A percentile compares a stretch with the other conserved stretches of the same genome.
Evolutionary conservation across 2,113 vertebrate genomes (phyloP).

Genomic region (Bambusicola thoracicus): DNA sequence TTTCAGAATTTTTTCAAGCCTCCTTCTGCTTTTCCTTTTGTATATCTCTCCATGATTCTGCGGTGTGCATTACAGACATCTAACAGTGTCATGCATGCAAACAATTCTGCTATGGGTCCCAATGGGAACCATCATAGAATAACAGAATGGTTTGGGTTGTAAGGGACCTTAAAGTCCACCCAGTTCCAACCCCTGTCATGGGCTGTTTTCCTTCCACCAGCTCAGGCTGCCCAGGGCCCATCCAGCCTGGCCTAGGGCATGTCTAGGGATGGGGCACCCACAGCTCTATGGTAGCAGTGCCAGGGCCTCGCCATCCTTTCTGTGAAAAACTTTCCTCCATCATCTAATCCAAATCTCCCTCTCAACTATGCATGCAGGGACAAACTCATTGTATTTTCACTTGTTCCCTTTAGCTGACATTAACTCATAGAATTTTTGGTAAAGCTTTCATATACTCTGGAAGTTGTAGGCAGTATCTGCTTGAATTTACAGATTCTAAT

Average conservation of each 20-base stretch:
- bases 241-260: no score
- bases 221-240: no score
- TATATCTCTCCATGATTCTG: neutral
- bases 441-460: neutral
- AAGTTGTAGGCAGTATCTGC: neutral
- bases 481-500: slow-evolving; percentile 36
- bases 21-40: neutral
- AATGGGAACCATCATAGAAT: neutral
- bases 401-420: accelerated
- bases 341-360: no score
- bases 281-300: no score
- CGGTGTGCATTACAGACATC: neutral
- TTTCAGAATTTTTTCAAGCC: neutral
- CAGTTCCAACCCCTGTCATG: no score
- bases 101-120: neutral
- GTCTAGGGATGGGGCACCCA: no score
- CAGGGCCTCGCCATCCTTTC: no score
- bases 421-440: neutral
- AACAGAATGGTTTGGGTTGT: no score
- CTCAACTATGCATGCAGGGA: no score
- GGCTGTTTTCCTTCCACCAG: no score
- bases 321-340: no score
- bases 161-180: no score
- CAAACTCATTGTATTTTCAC: neutral
- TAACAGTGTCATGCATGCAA: neutral